Evolutionary conservation across 2,113 vertebrate species (phyloP), one percentile per base, ranked within the genome.

Genomic region (Solea solea): DNA sequence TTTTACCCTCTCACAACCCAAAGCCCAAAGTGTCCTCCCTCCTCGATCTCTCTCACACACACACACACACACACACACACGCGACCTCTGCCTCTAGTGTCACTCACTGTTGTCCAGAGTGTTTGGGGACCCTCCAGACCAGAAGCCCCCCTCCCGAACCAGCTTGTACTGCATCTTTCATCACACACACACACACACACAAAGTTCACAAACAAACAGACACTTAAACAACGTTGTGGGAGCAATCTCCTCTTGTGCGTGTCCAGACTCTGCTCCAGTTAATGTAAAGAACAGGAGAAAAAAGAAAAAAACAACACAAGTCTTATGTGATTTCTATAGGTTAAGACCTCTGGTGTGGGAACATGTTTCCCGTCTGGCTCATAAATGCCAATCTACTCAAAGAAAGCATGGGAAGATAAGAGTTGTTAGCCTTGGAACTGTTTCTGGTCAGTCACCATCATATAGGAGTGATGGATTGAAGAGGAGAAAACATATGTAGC

Each of bases 101-200:
- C 63, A 61, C 58, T 28, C 44, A 53, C 50, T 72, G 71, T 67
- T 72, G 48, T 78, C 59, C 44, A 10, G 9, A 75, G 44, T 62
- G 45, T 64, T 58, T 27, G 1, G 55, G 60, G 56, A 72, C 16
- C 62, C 10, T 64, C 44, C 9, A n/a, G 13, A 60, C 42, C 73
- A 62, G 62, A 45, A 53, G 56, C 64, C 9, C 3, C 1, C 42
- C 57, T 0, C 9, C 14, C 34, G 11, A 50, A 40, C 13, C 13
- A 39, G 13, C 40, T 39, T 11, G 12, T 45, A 9, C 4, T 39
- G 8, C 41, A 42, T 64, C 39, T 55, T 42, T 21, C 40, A 50
- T 16, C 34, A 46, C 12, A 40, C 41, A 80, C 46, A 72, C 13
- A 7, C 41, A 80, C 46, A 72, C 13, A 7, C 63, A 57, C 54